phyloP scores from a whole-genome alignment of 2,113 vertebrate species.

The Fregata magnificens region DNA sequence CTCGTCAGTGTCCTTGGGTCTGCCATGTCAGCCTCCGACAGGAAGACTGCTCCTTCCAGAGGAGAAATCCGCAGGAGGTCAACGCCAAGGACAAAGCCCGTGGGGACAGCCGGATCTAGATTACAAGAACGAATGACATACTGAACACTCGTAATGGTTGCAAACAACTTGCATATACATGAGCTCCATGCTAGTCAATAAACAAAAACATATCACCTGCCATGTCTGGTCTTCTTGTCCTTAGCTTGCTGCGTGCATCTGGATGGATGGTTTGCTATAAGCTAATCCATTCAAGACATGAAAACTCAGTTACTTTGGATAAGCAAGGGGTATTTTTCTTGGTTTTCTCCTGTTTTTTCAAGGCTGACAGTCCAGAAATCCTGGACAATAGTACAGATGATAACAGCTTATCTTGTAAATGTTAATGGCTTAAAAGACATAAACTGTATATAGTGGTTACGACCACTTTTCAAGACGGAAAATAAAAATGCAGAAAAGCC shows the following conservation, averaged over 20 bases:
- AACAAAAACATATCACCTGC: neutral
- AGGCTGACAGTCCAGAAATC: neutral
- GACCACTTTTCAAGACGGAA: neutral
- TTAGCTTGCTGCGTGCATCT: neutral
- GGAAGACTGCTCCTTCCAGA: slow-evolving; percentile 87
- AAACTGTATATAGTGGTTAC: neutral
- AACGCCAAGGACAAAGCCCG: slow-evolving; percentile 86
- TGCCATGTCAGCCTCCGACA: slow-evolving; percentile 79
- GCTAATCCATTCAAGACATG: neutral
- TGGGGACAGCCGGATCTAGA: slow-evolving; percentile 76
- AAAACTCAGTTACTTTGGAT: neutral
- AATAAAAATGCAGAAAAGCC: neutral
- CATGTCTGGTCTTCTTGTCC: neutral
- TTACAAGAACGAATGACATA: neutral
- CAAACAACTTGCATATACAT: neutral
- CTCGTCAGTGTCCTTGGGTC: slow-evolving; percentile 66
- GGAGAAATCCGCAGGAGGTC: slow-evolving; percentile 84
- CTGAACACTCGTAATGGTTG: neutral
- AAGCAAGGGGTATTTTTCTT: neutral
- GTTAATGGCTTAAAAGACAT: neutral
- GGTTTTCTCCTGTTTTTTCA: neutral
- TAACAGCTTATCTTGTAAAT: neutral
- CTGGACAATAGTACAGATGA: neutral
- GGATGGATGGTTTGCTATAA: neutral
- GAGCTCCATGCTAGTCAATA: neutral